Evolutionary conservation across 2,888 invertebrate genomes (phyloP).

Genomic region (Tineola bisselliella): DNA sequence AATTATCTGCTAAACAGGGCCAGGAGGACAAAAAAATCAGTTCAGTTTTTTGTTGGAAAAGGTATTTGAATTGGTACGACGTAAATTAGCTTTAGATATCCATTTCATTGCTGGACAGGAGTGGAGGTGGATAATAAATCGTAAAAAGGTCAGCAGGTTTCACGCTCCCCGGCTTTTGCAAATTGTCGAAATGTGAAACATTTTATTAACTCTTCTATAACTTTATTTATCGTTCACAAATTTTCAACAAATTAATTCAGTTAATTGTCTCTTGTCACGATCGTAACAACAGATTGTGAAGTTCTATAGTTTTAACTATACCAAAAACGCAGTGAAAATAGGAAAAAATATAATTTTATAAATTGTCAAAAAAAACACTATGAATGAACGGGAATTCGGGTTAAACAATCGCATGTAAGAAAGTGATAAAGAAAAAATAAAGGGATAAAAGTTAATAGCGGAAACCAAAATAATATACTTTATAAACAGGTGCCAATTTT

Average conservation of each 20-base stretch:
- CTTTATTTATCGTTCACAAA: slow-evolving; percentile 10
- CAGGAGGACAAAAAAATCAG: slow-evolving; percentile 2
- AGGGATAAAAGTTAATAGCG: not conserved
- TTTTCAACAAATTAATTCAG: not conserved
- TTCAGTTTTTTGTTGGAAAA: slow-evolving; percentile 2
- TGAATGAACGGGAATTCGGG: not conserved
- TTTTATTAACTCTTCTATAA: slow-evolving; percentile 16
- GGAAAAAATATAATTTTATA: not conserved
- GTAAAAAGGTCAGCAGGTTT: slow-evolving; percentile 15
- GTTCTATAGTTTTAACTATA: too few relatives aligned
- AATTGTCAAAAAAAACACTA: not conserved
- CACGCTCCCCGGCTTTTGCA: slow-evolving; percentile 16
- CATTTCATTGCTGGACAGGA: slow-evolving; percentile 16
- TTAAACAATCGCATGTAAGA: not conserved
- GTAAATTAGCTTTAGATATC: slow-evolving; percentile 17
- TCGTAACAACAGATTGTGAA: not conserved
- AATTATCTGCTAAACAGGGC: not conserved
- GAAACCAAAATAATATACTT: not conserved
- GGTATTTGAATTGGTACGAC: slow-evolving; percentile 9
- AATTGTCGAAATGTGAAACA: slow-evolving; percentile 17
- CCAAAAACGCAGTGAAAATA: too few relatives aligned
- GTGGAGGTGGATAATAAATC: slow-evolving; percentile 16
- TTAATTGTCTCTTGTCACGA: not conserved
- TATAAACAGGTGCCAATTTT: too few relatives aligned
- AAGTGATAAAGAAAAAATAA: not conserved